These are phyloP conservation scores for Azemiops feae DNA, from an alignment of 2,113 vertebrate species.

Conservation along the genomic window DNA sequence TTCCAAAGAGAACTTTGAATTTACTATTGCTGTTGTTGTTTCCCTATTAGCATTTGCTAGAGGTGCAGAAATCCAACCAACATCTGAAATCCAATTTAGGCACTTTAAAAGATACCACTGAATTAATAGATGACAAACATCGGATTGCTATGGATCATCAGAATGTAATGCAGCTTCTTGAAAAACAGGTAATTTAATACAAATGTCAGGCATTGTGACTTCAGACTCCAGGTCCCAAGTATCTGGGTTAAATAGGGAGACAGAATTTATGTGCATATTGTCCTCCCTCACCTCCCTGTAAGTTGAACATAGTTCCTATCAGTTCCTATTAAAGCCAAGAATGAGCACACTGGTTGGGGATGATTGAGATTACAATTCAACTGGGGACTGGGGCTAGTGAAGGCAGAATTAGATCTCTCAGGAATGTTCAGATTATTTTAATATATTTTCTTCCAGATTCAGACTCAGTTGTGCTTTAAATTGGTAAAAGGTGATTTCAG, in stretches of 20 bases:
- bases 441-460: neutral
- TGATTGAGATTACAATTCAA: neutral
- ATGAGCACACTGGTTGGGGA: neutral
- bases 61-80: constrained; percentile 72
- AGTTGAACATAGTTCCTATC: neutral
- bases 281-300: neutral
- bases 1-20: neutral
- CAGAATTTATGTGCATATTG: neutral
- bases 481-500: neutral
- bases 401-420: neutral
- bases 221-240: neutral
- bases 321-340: neutral
- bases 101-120: constrained; percentile 67
- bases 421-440: neutral
- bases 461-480: neutral
- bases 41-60: constrained; percentile 71
- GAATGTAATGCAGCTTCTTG: constrained; percentile 76
- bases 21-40: neutral
- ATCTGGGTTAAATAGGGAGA: neutral
- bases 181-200: constrained; percentile 76
- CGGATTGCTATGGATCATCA: constrained; percentile 69
- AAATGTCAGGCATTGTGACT: neutral
- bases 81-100: constrained; percentile 74
- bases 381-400: neutral
- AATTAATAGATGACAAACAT: constrained; percentile 63